Conservation (phyloP, 1,140 invertebrate genomes). For the Whitmania pigra region DNA sequence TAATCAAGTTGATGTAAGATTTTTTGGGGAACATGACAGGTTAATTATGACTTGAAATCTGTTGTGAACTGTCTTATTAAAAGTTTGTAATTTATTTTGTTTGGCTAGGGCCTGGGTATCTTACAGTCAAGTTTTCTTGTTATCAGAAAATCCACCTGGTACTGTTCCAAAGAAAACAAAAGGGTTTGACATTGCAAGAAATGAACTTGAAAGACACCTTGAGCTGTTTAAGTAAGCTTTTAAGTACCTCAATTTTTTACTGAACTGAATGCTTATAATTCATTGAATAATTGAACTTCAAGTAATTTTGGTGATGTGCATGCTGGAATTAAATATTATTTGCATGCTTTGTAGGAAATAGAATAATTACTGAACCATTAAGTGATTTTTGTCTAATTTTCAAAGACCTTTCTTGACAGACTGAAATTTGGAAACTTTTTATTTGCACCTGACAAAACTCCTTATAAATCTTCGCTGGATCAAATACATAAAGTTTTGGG, state of each 20-base stretch:
- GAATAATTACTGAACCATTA: too few species aligned
- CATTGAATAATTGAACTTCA: too few species aligned
- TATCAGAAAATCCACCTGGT: conserved; percentile 56
- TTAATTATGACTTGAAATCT: conserved; percentile 28
- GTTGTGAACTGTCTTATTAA: background rate
- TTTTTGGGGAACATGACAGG: conserved; percentile 84
- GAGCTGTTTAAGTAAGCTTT: conserved; percentile 50
- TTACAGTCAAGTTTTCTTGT: conserved; percentile 63
- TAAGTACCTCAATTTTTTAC: background rate
- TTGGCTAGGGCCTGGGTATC: conserved; percentile 64
- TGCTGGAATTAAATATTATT: too few species aligned
- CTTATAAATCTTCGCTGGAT: conserved; percentile 50
- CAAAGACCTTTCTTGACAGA: conserved; percentile 27
- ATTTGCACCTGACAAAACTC: conserved; percentile 59
- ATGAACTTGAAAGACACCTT: conserved; percentile 62
- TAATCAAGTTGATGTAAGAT: conserved; percentile 70
- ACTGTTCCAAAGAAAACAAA: conserved; percentile 52
- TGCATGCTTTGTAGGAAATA: too few species aligned
- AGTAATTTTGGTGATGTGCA: too few species aligned
- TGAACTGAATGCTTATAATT: too few species aligned
- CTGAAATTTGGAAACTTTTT: conserved; percentile 62
- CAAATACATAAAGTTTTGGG: background rate
- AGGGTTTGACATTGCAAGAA: conserved; percentile 54
- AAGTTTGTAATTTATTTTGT: conserved; percentile 15
- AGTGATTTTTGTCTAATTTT: too few species aligned